Conservation (phyloP, 2,797 vertebrate genomes). For the Danio choprae region DNA sequence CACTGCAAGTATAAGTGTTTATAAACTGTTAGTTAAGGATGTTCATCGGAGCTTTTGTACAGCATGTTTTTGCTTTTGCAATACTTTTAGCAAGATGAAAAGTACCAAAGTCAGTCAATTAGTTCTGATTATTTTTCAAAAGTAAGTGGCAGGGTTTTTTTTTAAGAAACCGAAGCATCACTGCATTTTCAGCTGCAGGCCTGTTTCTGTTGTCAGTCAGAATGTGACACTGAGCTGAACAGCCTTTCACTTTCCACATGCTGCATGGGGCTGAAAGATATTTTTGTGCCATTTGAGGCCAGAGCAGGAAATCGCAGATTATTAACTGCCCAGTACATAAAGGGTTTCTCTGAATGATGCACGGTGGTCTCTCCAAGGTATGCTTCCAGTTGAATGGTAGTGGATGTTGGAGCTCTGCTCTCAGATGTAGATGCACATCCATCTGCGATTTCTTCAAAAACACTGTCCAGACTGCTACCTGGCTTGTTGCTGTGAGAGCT, state of each 20-base stretch:
- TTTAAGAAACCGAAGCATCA: slow-evolving; percentile 46
- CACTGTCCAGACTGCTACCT: not conserved
- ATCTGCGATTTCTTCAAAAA: not conserved
- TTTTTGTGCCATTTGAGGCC: slow-evolving; percentile 34
- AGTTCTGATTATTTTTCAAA: no score
- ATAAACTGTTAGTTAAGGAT: no score
- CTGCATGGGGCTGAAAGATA: slow-evolving; percentile 47
- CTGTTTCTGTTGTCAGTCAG: slow-evolving; percentile 36
- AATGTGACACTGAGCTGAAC: slow-evolving; percentile 40
- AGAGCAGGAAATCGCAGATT: slow-evolving; percentile 43
- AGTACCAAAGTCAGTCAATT: no score
- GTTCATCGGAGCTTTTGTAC: no score
- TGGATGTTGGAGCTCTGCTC: not conserved
- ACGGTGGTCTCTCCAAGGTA: slow-evolving; percentile 5
- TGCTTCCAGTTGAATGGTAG: not conserved
- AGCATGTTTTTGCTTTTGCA: no score
- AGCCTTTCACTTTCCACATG: slow-evolving; percentile 44
- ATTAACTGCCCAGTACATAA: slow-evolving; percentile 4
- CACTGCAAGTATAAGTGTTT: no score
- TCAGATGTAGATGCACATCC: not conserved
- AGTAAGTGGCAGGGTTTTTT: no score
- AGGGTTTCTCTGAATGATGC: not conserved
- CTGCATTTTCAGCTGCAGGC: slow-evolving; percentile 3
- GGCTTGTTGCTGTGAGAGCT: not conserved
- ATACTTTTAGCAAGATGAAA: no score